Evolutionary conservation across 1,140 invertebrate genomes (phyloP).

Genomic region (Zaprionus inermis): DNA sequence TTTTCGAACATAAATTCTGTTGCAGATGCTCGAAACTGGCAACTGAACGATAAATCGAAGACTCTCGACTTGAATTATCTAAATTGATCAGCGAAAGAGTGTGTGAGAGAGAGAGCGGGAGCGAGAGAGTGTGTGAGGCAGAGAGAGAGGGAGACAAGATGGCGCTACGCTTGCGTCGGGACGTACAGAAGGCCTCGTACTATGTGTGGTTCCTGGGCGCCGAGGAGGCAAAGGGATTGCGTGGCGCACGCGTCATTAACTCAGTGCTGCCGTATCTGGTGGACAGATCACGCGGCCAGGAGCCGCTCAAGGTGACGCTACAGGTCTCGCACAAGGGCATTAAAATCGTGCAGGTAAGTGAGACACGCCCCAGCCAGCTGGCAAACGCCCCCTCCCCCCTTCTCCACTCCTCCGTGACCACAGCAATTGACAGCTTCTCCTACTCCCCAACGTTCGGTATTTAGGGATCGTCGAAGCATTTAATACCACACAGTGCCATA

Average conservation of each 20-base stretch:
- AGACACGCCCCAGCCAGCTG: neutral
- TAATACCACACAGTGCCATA: conserved; percentile 96
- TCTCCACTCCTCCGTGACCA: neutral
- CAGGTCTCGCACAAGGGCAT: conserved; percentile 96
- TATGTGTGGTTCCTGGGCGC: conserved; percentile 99
- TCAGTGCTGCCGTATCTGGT: conserved; percentile 94
- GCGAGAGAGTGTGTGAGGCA: conserved; percentile 2
- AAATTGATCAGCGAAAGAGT: conserved; percentile 6
- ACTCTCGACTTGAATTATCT: conserved; percentile 25
- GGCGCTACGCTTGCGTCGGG: conserved; percentile 90
- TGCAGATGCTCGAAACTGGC: conserved; percentile 47
- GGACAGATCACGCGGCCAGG: conserved; percentile 92
- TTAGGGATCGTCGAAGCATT: conserved; percentile 93
- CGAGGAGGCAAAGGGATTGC: conserved; percentile 95
- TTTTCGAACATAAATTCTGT: neutral
- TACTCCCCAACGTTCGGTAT: neutral
- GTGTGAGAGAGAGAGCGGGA: neutral
- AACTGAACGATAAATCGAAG: conserved; percentile 9
- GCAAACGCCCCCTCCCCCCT: no score
- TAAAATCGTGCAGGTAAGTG: conserved; percentile 92
- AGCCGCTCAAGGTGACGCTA: conserved; percentile 95
- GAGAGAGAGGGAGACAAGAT: conserved; percentile 74
- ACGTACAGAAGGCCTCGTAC: conserved; percentile 97
- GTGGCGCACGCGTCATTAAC: conserved; percentile 91
- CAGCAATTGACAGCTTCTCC: conserved; percentile 4